Base-by-base conservation (phyloP, 2,113 vertebrate species). In the Sardina pilchardus region DNA sequence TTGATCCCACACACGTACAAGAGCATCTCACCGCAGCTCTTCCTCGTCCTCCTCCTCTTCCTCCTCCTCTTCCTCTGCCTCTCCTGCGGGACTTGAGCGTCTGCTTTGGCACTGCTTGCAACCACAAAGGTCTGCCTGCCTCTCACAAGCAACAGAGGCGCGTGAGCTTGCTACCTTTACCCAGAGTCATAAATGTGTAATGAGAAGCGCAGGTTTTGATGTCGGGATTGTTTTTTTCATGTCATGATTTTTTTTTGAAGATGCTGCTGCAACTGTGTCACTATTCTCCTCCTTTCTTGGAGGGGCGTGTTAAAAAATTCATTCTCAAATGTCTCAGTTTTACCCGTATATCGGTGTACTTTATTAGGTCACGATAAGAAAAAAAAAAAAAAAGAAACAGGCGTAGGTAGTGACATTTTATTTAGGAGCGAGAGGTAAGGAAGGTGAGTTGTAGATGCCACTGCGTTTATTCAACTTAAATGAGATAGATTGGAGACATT, bases 181-280 rank as follows among this genome's bases (percentile, higher is more conserved):
- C 93, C 92, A 89, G 90, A 94, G 90, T 93, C 94, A 95, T 94
- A 93, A 93, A 95, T 94, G 89, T 91, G 91, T 93, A 94, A 94
- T 94, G 94, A 94, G 92, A 91, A 91, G 90, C 94, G 92, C 90
- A 93, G 93, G 94, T 94, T 94, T 94, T 94, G 90, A 94, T 94
- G 93, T 93, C 88, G 26, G 71, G 71, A 78, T 78, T 78, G 71
- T 39, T 86, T 81, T 85, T 63, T 39, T 63, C 21, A 12, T 26
- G 34, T 63, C 21, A 43, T 14, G 34, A 17, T 34, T 39, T 59
- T 92, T 93, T 93, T 94, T 93, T 93, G 90, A 94, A 93, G 91
- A 90, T 78, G 14, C 71, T n/a, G n/a, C n/a, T 78, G 71, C 71
- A 78, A 78, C 71, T 78, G 4, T 78, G 71, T 36, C 71, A 78